Base-by-base conservation (phyloP, 2,888 invertebrate genomes). In the Patella depressa region DNA sequence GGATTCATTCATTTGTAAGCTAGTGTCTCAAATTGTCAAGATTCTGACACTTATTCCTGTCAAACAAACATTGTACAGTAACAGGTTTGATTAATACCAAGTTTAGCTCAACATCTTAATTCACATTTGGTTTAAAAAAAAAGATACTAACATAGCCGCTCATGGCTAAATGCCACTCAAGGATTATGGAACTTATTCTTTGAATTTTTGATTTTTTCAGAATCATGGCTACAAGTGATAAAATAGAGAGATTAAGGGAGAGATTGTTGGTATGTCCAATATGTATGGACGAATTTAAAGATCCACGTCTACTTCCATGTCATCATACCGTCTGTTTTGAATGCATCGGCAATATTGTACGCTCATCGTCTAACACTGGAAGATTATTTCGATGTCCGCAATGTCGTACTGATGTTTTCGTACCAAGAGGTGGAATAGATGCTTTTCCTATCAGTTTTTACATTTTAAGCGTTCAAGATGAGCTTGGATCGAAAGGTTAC, bases 251-350 rank as follows among this genome's bases (percentile, higher is more conserved):
- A 17, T 79, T 89, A 17, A 77, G 89, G 57, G 89, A 88, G 75
- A 79, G 88, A 12, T 85, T 89, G 76, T 79, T 89, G 71, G 85
- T 85, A 76, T 89, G 89, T 80, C 85, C 89, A 19, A 87, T 89
- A 74, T 89, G 89, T 73, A 88, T 88, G 85, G 89, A 89, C 71
- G 89, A 89, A 74, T 89, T 86, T 77, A 86, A 85, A 71, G 89
- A 89, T 74, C 89, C 89, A 5, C 78, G 89, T 15, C 86, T 89
- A 11, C 82, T 89, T 17, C 86, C 88, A 14, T 89, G 89, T 77
- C 87, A 88, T 74, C 89, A 89, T 80, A 85, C 87, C 14, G 83
- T 88, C 54, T 89, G 88, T 77, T 79, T 86, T 34, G 84, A 86
- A 72, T 89, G 89, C 75, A 83, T 89, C 17, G 73, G 83, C 15